These are phyloP conservation scores for Nestor notabilis DNA, from an alignment of 2,113 vertebrate genomes.

Conservation along the genomic window DNA sequence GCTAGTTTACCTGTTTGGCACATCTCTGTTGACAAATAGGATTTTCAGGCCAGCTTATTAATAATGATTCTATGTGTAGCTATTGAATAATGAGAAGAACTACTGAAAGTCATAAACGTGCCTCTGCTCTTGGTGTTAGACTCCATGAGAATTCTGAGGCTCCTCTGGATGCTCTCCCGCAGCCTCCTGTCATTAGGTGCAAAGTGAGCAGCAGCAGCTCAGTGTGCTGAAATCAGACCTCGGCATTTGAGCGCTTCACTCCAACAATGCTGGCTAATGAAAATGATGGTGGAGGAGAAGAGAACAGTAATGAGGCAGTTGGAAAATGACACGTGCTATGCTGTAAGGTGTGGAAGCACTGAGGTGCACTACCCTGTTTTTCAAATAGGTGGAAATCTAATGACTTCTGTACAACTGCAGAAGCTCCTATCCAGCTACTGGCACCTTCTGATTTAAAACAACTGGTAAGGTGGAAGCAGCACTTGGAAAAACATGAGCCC, in stretches of 20 bases:
- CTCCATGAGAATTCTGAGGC: fast-evolving
- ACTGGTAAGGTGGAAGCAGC: neutral
- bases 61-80: neutral
- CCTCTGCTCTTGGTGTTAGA: fast-evolving
- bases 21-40: neutral
- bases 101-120: fast-evolving
- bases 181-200: neutral
- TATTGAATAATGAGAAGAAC: fast-evolving
- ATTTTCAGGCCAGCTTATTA: neutral
- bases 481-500: neutral
- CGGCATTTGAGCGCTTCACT: neutral
- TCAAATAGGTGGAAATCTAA: neutral
- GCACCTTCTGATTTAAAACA: neutral
- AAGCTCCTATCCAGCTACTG: neutral
- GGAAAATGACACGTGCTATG: neutral
- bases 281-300: constrained; percentile 10
- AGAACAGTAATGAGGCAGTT: neutral
- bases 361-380: neutral
- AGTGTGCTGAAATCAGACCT: neutral
- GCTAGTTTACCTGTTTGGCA: neutral
- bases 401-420: neutral
- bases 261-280: constrained; percentile 52
- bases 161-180: fast-evolving
- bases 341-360: neutral
- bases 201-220: neutral